These are phyloP conservation scores for Oreochromis tanganicae DNA, from an alignment of 2,113 vertebrate genomes.

Conservation along the genomic window DNA sequence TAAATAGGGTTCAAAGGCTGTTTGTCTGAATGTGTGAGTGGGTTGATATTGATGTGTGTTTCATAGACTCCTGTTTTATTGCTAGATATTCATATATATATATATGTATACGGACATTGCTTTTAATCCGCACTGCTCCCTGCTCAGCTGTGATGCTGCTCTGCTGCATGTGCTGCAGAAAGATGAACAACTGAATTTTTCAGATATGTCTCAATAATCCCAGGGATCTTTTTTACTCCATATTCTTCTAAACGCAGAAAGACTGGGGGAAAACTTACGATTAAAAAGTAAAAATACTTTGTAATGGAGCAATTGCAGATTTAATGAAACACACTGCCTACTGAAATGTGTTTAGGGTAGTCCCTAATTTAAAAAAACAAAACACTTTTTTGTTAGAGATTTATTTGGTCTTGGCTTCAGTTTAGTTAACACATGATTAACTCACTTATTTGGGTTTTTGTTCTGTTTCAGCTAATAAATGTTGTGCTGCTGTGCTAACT, in stretches of 20 bases:
- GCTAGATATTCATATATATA: neutral
- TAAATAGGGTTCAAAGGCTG: neutral
- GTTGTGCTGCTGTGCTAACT: neutral
- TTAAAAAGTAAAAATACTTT: neutral
- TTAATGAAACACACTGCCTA: neutral
- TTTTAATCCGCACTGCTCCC: neutral
- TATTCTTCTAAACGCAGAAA: neutral
- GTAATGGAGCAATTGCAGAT: neutral
- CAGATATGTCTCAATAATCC: neutral
- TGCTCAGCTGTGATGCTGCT: neutral
- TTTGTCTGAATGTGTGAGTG: neutral
- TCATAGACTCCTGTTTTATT: neutral
- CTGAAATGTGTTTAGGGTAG: neutral
- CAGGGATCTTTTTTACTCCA: neutral
- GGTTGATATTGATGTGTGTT: neutral
- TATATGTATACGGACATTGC: neutral
- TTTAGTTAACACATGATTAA: neutral
- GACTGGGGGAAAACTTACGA: neutral
- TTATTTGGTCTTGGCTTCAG: neutral
- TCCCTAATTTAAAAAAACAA: neutral
- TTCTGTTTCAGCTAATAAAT: neutral
- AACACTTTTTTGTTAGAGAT: neutral
- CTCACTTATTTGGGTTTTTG: neutral
- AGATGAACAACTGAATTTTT: too few relatives aligned
- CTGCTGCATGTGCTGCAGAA: neutral